Evolutionary conservation across 2,797 vertebrate species (phyloP), one percentile per base, ranked within the genome.

Genomic region (Gallinago solitaria): DNA sequence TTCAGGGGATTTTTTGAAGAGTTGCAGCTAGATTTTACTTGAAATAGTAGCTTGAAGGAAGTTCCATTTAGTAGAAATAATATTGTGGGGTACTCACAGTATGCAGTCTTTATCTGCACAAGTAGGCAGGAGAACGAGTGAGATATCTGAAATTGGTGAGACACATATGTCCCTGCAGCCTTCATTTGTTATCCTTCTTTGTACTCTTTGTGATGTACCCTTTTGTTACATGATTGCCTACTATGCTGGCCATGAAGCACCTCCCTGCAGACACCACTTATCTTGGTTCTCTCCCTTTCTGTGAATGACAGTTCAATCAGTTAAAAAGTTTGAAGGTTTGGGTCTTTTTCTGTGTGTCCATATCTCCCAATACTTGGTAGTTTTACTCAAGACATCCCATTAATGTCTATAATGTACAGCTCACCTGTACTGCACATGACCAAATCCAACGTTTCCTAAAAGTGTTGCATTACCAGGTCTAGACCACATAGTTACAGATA

Each of bases 381-480:
- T 1, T 0, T 9, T 61, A 24, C n/a, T 81, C 19, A 48, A 51
- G 43, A n/a, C 4, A 7, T 79, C 41, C 12, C 21, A 4, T 11
- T 50, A 5, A 25, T 59, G 76, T 61, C 33, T 59, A 0, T 6
- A 16, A 6, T 3, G 9, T 47, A 45, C 47, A 35, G 25, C 59
- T 79, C 70, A 10, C 19, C 67, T 28, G 12, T 11, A 8, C 9
- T 39, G 32, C 47, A 9, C 9, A 0, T 9, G 32, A 54, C 16
- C 35, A 86, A 70, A 69, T 83, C 43, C 47, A 54, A 16, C 8
- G 16, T 65, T 54, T 35, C 20, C 68, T 18, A 25, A 25, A 64
- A 60, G 16, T 8, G 17, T n/a, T 53, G 25, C 24, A 9, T 39
- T 35, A 9, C 32, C 9, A 3, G 1, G 0, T 45, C 28, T 53